These are phyloP conservation scores for Theodoxus fluviatilis DNA, from an alignment of 2,888 invertebrate genomes.

Conservation along the genomic window DNA sequence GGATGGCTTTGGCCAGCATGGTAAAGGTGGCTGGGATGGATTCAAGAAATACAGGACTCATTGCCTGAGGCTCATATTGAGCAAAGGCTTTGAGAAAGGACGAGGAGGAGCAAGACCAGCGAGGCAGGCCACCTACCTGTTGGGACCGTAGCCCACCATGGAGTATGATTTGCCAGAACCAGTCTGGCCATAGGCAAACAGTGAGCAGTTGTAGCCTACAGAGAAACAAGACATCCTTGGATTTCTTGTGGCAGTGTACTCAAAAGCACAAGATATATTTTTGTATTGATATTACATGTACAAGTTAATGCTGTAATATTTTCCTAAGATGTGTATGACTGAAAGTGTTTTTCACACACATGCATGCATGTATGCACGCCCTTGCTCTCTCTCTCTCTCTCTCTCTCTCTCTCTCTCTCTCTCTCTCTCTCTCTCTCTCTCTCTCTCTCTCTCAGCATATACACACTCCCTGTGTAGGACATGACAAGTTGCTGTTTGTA, in stretches of 20 bases:
- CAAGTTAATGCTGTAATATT: too few relatives aligned
- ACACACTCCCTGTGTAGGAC: too few relatives aligned
- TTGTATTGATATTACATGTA: background rate
- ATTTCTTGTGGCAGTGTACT: too few relatives aligned
- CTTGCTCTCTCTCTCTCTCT: background rate
- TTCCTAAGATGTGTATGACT: too few relatives aligned
- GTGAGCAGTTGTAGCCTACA: conserved; percentile 65
- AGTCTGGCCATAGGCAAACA: conserved; percentile 67
- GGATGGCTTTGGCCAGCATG: too few relatives aligned
- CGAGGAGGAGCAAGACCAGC: background rate
- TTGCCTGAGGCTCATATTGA: too few relatives aligned
- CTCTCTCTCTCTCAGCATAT: conserved; percentile 1
- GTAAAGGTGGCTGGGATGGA: too few relatives aligned
- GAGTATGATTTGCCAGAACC: conserved; percentile 67
- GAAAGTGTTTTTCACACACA: too few relatives aligned
- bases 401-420: conserved; percentile 6
- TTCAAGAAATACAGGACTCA: too few relatives aligned
- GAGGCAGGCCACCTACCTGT: conserved; percentile 47
- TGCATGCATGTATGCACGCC: conserved; percentile 1
- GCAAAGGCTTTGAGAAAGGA: too few relatives aligned
- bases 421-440: conserved; percentile 2
- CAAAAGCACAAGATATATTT: background rate
- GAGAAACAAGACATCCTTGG: conserved; percentile 24
- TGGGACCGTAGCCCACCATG: conserved; percentile 65
- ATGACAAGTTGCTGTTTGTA: too few relatives aligned